Evolutionary conservation across 1,140 invertebrate genomes (phyloP), one percentile per base, ranked within the genome.

Genomic region (Armadillidium nasatum): DNA sequence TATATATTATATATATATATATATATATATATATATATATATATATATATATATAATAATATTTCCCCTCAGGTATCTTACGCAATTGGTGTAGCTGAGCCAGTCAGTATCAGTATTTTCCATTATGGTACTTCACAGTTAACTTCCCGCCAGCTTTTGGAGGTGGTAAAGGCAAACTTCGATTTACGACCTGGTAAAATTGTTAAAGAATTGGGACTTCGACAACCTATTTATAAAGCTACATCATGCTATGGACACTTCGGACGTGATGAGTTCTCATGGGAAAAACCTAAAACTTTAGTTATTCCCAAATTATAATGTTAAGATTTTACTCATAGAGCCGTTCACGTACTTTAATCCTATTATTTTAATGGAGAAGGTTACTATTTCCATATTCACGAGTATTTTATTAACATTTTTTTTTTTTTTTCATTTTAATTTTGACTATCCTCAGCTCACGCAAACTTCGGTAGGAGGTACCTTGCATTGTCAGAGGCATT

Each of bases 241-340:
- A 99, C 97, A 68, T 96, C 95, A 83, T 93, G 93, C 46, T 99
- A 99, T 84, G 98, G 98, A 60, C 98, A 99, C 86, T 99, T 99
- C 87, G 98, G 98, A 69, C 90, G 96, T 70, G 90, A 92, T 73
- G 93, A 94, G 75, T 99, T 99, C 86, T 88, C 94, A 77, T 99
- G 98, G 98, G 97, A 99, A 87, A 88, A 92, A 84, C 94, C 96
- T 78, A 99, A 98, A 86, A 86, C 89, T 75, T 87, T 98, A 50
- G 87, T 88, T 77, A 86, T 92, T 82, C 90, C 76, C 21, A 73
- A 71, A 46, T 72, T 80, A 21, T 81, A 69, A 43, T 54, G 43
- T 33, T 13, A 46, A 15, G n/a, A 22, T 75, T 19, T 19, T 60
- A 43, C 44, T 7, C 46, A 9, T 60, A 33, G 22, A 50, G 46